Conservation (phyloP, 2,888 invertebrate genomes). For the Melanargia galathea region DNA sequence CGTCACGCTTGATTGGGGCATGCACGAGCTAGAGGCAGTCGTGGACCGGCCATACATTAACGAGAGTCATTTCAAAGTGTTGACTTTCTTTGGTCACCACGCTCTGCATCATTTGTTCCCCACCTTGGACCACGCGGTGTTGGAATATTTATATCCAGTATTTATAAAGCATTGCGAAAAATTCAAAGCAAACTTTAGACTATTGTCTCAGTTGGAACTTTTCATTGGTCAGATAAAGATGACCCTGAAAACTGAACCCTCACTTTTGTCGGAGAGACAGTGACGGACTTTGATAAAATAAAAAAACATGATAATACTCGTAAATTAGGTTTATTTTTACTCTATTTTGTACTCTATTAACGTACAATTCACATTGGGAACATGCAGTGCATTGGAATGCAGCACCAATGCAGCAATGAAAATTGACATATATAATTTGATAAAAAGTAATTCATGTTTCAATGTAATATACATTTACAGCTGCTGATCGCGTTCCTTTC, state of each 20-base stretch:
- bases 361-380: not conserved
- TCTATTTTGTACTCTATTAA: not conserved
- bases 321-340: not conserved
- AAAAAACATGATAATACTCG: not conserved
- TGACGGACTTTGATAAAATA: not conserved
- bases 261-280: slow-evolving; percentile 43
- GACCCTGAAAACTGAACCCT: slow-evolving; percentile 57
- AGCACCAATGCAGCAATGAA: no score
- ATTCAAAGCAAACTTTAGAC: slow-evolving; percentile 79
- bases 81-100: slow-evolving; percentile 90
- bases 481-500: no score
- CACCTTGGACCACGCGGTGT: slow-evolving; percentile 87
- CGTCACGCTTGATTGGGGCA: slow-evolving; percentile 86
- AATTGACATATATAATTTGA: not conserved
- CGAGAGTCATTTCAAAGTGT: slow-evolving; percentile 83
- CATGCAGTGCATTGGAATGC: no score
- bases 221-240: slow-evolving; percentile 65
- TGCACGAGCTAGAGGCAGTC: slow-evolving; percentile 88
- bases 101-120: slow-evolving; percentile 91
- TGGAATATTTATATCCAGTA: slow-evolving; percentile 84
- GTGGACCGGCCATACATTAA: slow-evolving; percentile 87
- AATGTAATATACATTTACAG: no score
- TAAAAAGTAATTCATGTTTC: no score
- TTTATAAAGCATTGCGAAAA: slow-evolving; percentile 84
- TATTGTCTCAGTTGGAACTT: slow-evolving; percentile 61